Conservation (phyloP, 2,797 vertebrate species). For the Crax fasciolata region DNA sequence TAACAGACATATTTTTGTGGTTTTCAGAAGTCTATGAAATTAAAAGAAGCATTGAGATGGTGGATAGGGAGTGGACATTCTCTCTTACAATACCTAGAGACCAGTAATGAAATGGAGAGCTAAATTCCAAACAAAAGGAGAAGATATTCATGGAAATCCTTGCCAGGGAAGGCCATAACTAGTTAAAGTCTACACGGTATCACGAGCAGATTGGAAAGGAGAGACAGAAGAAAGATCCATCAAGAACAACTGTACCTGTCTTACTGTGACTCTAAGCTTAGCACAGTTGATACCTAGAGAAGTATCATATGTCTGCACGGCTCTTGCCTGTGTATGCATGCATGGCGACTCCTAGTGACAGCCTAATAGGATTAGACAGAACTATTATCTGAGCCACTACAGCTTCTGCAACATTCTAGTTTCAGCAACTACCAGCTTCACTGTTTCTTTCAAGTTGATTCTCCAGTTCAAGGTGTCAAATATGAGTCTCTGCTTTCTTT, state of each 20-base stretch:
- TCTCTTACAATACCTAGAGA: not conserved
- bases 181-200: not conserved
- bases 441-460: not conserved
- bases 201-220: not conserved
- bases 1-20: not conserved
- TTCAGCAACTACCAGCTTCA: not conserved
- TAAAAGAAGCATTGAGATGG: not conserved
- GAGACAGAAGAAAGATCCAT: not conserved
- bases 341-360: not conserved
- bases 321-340: not conserved
- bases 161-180: not conserved
- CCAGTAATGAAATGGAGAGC: not conserved
- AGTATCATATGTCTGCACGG: not conserved
- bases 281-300: not conserved
- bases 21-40: not conserved
- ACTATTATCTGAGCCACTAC: not conserved
- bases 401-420: not conserved
- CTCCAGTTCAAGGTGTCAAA: not conserved
- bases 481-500: constrained; percentile 45
- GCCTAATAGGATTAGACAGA: not conserved
- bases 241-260: not conserved
- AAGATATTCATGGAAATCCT: not conserved
- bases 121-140: not conserved
- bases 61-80: not conserved
- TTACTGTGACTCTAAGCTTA: not conserved